Evolutionary conservation across 1,140 invertebrate species (phyloP).

Genomic region (Lepidostoma basale): DNA sequence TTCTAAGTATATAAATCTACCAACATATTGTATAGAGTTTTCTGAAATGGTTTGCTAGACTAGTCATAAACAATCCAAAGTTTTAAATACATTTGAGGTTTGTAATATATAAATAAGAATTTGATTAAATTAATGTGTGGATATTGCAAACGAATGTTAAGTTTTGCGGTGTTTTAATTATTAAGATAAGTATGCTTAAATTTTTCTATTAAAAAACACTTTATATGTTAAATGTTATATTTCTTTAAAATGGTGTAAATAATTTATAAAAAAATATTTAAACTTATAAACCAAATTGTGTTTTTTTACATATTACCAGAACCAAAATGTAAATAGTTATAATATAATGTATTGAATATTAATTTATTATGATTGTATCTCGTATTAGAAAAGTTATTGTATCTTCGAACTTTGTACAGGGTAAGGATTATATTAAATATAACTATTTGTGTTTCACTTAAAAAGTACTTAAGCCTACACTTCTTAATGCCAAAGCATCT

Average conservation of each 20-base stretch:
- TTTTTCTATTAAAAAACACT: no score
- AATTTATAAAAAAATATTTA: no score
- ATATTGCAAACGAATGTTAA: no score
- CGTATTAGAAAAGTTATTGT: slow-evolving; percentile 28
- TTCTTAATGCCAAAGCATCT: slow-evolving; percentile 35
- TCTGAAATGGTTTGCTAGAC: slow-evolving; percentile 5
- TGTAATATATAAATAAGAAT: neutral
- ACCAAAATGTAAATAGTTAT: slow-evolving; percentile 12
- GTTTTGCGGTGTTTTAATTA: no score
- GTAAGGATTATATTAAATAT: slow-evolving; percentile 33
- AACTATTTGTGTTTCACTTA: slow-evolving; percentile 36
- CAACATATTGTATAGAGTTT: neutral
- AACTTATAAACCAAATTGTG: no score
- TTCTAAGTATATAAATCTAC: slow-evolving; percentile 12
- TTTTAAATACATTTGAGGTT: neutral
- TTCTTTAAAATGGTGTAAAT: no score
- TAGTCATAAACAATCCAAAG: slow-evolving; percentile 11
- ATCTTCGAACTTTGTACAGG: slow-evolving; percentile 43
- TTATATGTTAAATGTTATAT: no score
- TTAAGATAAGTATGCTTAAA: no score
- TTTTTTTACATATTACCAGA: no score
- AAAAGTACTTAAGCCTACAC: slow-evolving; percentile 28
- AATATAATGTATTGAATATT: neutral
- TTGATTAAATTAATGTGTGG: no score
- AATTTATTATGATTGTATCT: slow-evolving; percentile 6